These are phyloP conservation scores for Acromyrmex charruanus DNA, from an alignment of 1,140 invertebrate species.

Conservation along the genomic window DNA sequence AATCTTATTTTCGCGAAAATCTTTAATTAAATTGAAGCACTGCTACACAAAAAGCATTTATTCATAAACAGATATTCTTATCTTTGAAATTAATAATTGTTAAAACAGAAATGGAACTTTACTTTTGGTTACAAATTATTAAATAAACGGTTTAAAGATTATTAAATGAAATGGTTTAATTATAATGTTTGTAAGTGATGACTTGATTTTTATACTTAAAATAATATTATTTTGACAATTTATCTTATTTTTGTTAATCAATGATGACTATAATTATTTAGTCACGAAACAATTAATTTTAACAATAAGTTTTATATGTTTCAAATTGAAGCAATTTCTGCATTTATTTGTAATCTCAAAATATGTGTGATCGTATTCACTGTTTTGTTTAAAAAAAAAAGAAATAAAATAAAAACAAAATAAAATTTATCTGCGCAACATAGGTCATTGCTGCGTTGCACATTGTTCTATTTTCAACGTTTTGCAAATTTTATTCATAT, in stretches of 20 bases:
- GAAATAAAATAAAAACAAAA: not conserved
- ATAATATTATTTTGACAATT: not conserved
- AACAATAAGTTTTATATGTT: not conserved
- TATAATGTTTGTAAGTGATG: not conserved
- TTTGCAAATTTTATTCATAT: constrained; percentile 19
- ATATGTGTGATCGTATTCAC: not conserved
- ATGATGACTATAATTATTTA: not conserved
- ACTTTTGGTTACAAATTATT: not conserved
- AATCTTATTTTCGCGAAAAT: not conserved
- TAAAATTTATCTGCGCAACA: not conserved
- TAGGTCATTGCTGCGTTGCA: not conserved
- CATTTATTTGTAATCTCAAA: constrained; percentile 2
- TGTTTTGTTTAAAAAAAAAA: not conserved
- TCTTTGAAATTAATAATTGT: not conserved
- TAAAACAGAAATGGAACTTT: not conserved
- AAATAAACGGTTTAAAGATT: not conserved
- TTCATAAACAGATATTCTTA: not conserved
- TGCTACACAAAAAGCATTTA: not conserved
- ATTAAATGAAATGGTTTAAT: not conserved
- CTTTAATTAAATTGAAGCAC: not conserved
- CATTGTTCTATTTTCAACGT: constrained; percentile 4
- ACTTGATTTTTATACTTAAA: not conserved
- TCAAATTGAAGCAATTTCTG: constrained; percentile 25
- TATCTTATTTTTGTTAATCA: not conserved
- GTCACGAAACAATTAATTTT: not conserved